Conservation (phyloP, 2,888 invertebrate species). For the Lithosia quadra region DNA sequence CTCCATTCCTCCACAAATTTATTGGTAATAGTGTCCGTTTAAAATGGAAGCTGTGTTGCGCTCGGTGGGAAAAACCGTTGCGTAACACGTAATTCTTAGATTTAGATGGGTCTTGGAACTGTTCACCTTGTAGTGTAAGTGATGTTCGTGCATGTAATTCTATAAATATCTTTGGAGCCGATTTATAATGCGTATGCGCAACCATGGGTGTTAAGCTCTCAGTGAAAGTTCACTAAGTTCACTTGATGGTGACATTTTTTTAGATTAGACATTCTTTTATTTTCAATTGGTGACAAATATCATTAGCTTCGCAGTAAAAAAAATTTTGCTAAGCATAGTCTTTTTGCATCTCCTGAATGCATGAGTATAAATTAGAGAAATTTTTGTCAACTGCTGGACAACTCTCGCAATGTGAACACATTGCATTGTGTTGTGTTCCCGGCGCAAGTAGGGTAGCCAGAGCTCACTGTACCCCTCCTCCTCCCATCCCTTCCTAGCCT, state of each 20-base stretch:
- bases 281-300: not conserved
- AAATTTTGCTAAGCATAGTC: too few relatives aligned
- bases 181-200: conserved; percentile 14
- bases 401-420: too few relatives aligned
- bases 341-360: too few relatives aligned
- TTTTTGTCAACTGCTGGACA: too few relatives aligned
- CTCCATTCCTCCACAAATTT: conserved; percentile 49
- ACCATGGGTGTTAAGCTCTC: not conserved
- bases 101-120: conserved; percentile 16
- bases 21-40: conserved; percentile 46
- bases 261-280: not conserved
- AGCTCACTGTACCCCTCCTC: too few relatives aligned
- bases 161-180: conserved; percentile 18
- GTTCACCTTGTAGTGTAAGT: conserved; percentile 9
- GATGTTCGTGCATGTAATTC: conserved; percentile 20
- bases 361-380: too few relatives aligned
- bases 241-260: not conserved
- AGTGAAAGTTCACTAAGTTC: conserved; percentile 16
- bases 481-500: too few relatives aligned
- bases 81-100: conserved; percentile 32
- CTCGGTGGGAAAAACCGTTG: conserved; percentile 44
- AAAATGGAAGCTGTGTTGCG: conserved; percentile 51
- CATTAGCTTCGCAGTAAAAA: not conserved
- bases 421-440: too few relatives aligned
- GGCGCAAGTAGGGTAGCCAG: too few relatives aligned